phyloP scores from a whole-genome alignment of 2,797 vertebrate species.

The Sebastes taczanowskii region DNA sequence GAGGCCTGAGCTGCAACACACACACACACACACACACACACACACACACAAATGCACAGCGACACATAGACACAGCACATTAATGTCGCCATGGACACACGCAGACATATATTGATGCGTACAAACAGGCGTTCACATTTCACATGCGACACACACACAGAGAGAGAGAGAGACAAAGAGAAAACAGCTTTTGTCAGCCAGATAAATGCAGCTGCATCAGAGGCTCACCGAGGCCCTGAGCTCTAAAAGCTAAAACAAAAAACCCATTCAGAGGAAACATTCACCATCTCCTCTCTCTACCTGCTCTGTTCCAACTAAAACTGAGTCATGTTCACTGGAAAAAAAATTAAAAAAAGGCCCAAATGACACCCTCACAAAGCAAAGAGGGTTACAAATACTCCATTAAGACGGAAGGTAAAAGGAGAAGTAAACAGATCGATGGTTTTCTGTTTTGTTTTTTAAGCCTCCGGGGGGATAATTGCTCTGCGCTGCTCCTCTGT shows the following conservation, averaged over 20 bases:
- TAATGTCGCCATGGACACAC: background rate
- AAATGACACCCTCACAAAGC: conserved; percentile 7
- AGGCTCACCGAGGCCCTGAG: conserved; percentile 24
- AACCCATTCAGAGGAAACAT: conserved; percentile 36
- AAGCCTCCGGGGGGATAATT: background rate
- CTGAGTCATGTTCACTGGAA: background rate
- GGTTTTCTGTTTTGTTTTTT: background rate
- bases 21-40: background rate
- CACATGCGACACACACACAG: background rate
- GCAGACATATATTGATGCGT: background rate
- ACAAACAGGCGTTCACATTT: background rate
- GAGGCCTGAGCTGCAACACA: conserved; percentile 86
- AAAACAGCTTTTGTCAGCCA: conserved; percentile 54
- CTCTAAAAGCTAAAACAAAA: conserved; percentile 31
- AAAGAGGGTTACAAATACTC: background rate
- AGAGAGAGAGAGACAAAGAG: conserved; percentile 18
- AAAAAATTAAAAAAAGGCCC: background rate
- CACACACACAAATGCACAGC: background rate
- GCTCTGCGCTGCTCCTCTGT: background rate
- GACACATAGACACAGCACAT: background rate
- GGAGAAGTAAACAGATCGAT: conserved; percentile 5
- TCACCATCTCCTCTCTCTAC: background rate
- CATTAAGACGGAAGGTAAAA: background rate
- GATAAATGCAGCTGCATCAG: conserved; percentile 30
- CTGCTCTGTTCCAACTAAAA: background rate